Evolutionary conservation across 1,140 invertebrate species (phyloP), one percentile per base, ranked within the genome.

Genomic region (Capitella teleta): DNA sequence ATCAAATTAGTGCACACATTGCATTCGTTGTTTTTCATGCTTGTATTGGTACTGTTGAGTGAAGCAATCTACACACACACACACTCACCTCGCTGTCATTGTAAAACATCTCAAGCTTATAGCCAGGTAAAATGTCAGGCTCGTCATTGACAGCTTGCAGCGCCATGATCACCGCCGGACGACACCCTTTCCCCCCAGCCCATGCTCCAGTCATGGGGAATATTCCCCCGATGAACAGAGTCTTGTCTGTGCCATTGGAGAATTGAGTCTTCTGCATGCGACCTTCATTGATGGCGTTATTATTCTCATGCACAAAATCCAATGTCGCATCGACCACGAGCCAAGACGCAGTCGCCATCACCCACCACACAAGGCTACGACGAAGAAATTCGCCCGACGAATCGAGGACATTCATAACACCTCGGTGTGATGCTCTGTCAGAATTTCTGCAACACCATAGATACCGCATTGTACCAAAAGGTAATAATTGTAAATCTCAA

Each of bases 191-290:
- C 14, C 75, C 75, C 6, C 76, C 76, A 2, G 75, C 67, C 76
- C 94, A 95, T 47, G 92, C 91, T 46, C 91, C 92, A 64, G 90
- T 84, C 70, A 96, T 97, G 3, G 94, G 94, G 75, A 98, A 98
- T 58, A 98, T 94, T 19, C 89, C 94, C 41, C 91, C 95, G 68
- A 98, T 95, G 70, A 97, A 89, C 52, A 98, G 55, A 19, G 60
- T 62, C 37, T 64, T 70, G 16, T 10, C n/a, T 28, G 24, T 44
- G 2, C 42, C 42, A 34, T 34, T 12, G 10, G 32, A 12, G 10
- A 16, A 16, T 10, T 34, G 32, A 34, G 10, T 34, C 10, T 34
- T 10, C 16, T 34, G 32, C 32, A 34, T 10, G 10, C 10, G 10
- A 34, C 10, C 32, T 34, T 12, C 10, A 34, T 12, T 34, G 10